These are phyloP conservation scores for Myotis daubentonii DNA, from an alignment of 2,797 vertebrate species.

Conservation along the genomic window DNA sequence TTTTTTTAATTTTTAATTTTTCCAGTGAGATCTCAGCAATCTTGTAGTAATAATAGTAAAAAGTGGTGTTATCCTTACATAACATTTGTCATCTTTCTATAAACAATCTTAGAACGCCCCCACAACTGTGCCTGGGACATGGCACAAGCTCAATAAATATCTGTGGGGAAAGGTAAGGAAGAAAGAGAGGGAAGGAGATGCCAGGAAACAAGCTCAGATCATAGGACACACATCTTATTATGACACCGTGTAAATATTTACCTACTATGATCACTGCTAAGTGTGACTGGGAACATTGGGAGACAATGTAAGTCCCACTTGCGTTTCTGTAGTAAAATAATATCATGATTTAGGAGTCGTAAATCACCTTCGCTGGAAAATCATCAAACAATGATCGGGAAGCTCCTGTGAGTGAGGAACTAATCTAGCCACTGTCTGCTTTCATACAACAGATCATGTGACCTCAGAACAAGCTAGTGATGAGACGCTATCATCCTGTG, in stretches of 20 bases:
- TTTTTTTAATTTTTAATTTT: not conserved
- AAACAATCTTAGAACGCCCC: not conserved
- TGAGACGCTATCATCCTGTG: not conserved
- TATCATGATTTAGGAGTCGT: not conserved
- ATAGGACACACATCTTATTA: not conserved
- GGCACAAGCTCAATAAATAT: too few relatives aligned
- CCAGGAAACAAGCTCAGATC: not conserved
- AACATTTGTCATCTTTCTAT: not conserved
- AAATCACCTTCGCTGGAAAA: not conserved
- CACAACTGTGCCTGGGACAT: too few relatives aligned
- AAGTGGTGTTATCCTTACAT: not conserved
- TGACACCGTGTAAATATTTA: not conserved
- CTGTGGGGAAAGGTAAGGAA: too few relatives aligned
- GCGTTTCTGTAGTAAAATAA: not conserved
- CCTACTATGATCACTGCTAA: not conserved
- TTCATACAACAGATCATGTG: not conserved
- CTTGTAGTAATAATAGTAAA: not conserved
- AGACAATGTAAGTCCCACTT: not conserved
- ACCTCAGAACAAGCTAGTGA: not conserved
- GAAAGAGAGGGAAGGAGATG: too few relatives aligned
- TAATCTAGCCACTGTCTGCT: not conserved
- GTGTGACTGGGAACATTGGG: not conserved
- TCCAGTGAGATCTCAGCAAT: not conserved
- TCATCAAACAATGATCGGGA: not conserved
- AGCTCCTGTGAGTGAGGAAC: not conserved